Conservation (phyloP, 2,113 vertebrate species). For the Hippotragus niger region DNA sequence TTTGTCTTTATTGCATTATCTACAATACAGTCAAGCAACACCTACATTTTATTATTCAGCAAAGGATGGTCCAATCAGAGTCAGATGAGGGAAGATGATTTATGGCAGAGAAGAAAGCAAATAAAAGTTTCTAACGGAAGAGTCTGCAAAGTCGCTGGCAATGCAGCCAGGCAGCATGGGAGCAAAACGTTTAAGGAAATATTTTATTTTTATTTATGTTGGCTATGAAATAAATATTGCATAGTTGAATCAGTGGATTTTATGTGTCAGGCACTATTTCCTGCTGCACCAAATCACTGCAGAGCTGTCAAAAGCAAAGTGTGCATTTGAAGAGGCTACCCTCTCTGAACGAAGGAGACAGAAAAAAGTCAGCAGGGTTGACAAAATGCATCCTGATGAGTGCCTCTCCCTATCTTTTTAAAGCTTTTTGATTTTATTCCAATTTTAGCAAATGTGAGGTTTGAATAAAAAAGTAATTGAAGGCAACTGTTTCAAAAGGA, state of each 20-base stretch:
- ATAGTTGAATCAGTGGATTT: conserved; percentile 56
- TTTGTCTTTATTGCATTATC: not conserved
- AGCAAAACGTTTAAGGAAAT: conserved; percentile 43
- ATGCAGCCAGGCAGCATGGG: not conserved
- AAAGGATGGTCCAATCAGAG: not conserved
- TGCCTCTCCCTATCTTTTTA: not conserved
- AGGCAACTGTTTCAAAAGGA: conserved; percentile 28
- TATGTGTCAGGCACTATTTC: conserved; percentile 55
- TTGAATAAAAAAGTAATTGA: conserved; percentile 3
- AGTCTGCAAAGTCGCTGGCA: conserved; percentile 30
- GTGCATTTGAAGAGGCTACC: conserved; percentile 17
- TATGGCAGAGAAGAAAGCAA: not conserved
- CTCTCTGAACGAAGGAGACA: not conserved
- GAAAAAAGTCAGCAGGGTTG: not conserved
- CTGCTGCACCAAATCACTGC: conserved; percentile 35
- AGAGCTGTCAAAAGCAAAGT: conserved; percentile 51
- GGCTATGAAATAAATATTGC: conserved; percentile 61
- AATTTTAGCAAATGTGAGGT: conserved; percentile 1
- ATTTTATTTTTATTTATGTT: conserved; percentile 69
- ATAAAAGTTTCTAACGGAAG: conserved; percentile 13
- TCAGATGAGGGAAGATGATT: conserved; percentile 2
- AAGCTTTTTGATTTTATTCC: conserved; percentile 40
- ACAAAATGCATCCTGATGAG: conserved; percentile 27
- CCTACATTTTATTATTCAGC: conserved; percentile 2
- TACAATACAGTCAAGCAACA: not conserved